Base-by-base conservation (phyloP, 2,113 vertebrate genomes). In the Macaca nemestrina region DNA sequence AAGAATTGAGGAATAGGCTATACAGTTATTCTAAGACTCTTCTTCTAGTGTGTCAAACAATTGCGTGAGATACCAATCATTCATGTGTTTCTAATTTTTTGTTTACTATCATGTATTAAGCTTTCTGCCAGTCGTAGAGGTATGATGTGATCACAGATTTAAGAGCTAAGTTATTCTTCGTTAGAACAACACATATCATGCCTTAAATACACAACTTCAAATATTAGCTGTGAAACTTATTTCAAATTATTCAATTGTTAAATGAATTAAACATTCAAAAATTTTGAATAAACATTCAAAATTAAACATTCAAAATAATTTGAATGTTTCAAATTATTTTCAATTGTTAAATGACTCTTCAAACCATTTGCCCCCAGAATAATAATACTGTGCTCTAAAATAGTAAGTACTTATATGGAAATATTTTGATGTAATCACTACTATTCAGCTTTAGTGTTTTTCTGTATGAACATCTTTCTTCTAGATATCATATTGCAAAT, bases 401-500 rank as follows among this genome's bases (percentile, higher is more conserved):
- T 5, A 85, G 6, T 90, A 93, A 86, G 18, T 4, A 73, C 6
- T 83, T 68, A 40, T 20, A 48, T 90, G n/a, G 81, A 92, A 43
- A 67, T 93, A 90, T 90, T 78, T 90, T 82, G 18, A 91, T n/a
- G 23, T 38, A 57, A n/a, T 83, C 43, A 61, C 7, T 92, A 43
- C 76, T 68, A 38, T 85, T 30, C 6, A 38, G 32, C 3, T 38
- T 96, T 35, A 80, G 16, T 52, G 30, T 61, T 95, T 93, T 88
- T 91, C 45, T 94, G 16, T 67, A 38, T 30, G 30, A 59, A 68
- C 6, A 79, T 64, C 72, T 96, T 97, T 88, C 38, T 90, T 93
- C 52, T 48, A 25, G 48, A 38, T 96, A 55, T 86, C 12, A 40
- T 22, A 75, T 5, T 73, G 30, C 0, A 57, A 82, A 27, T 55